Evolutionary conservation across 2,888 invertebrate genomes (phyloP).

Genomic region (Caradrina clavipalpis): DNA sequence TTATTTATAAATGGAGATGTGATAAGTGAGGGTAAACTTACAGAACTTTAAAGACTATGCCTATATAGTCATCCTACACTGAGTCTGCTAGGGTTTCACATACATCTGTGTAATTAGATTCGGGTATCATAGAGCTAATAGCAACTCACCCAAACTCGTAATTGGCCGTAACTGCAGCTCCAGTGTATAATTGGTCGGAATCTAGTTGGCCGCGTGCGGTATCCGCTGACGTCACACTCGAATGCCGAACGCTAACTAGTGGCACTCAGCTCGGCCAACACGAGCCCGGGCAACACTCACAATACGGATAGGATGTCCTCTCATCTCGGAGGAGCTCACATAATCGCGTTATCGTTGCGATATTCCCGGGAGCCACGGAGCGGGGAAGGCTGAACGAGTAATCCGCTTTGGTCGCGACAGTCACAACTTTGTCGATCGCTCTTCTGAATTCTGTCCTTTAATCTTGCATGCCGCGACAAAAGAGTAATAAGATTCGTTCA

Average conservation of each 20-base stretch:
- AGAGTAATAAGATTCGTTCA: slow-evolving; percentile 80
- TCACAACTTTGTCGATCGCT: slow-evolving; percentile 82
- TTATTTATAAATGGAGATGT: slow-evolving; percentile 42
- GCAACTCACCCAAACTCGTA: slow-evolving; percentile 44
- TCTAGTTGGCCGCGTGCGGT: slow-evolving; percentile 56
- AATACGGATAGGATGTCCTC: slow-evolving; percentile 63
- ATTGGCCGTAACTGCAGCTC: slow-evolving; percentile 60
- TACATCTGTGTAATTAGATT: slow-evolving; percentile 46
- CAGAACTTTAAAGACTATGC: background rate
- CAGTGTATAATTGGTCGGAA: slow-evolving; percentile 59
- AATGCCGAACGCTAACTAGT: slow-evolving; percentile 59
- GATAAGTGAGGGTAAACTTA: background rate
- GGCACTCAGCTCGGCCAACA: slow-evolving; percentile 49
- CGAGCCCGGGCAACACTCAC: slow-evolving; percentile 49
- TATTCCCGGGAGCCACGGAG: slow-evolving; percentile 70
- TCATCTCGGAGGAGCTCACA: slow-evolving; percentile 67
- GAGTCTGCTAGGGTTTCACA: background rate
- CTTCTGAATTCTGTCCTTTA: slow-evolving; percentile 79
- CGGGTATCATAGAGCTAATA: slow-evolving; percentile 49
- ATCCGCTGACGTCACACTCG: slow-evolving; percentile 57
- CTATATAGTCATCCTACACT: background rate
- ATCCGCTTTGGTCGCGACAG: slow-evolving; percentile 81
- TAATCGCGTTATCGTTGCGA: slow-evolving; percentile 81
- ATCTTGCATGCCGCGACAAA: slow-evolving; percentile 81
- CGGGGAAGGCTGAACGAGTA: slow-evolving; percentile 72